A percentile compares a stretch with the other conserved stretches of the same genome.
Evolutionary conservation across 2,113 vertebrate species (phyloP).

Genomic region (Nettapus auritus): DNA sequence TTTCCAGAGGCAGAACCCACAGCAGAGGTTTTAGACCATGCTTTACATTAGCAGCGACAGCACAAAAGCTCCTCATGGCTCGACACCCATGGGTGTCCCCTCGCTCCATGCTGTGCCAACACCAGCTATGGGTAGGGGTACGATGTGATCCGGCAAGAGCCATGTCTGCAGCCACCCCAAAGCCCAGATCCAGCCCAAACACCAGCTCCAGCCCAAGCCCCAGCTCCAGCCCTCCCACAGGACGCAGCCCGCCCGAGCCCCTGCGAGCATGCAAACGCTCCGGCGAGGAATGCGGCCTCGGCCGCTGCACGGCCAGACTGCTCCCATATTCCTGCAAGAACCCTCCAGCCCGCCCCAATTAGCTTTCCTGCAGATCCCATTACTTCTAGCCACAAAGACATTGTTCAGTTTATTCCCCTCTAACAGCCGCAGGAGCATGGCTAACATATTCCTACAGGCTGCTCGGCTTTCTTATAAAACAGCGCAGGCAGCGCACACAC

Average conservation of each 20-base stretch:
- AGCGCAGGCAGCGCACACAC: slow-evolving; percentile 8
- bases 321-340: slow-evolving; percentile 20
- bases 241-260: not conserved
- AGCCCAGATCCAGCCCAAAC: not conserved
- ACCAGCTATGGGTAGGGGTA: not conserved
- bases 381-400: slow-evolving; percentile 50
- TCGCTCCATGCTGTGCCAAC: accelerated
- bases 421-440: not conserved
- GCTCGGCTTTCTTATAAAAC: not conserved
- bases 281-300: not conserved
- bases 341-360: slow-evolving; percentile 6
- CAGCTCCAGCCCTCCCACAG: not conserved
- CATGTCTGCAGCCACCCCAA: not conserved
- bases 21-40: not conserved
- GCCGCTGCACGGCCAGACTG: not conserved
- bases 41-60: accelerated
- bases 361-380: slow-evolving; percentile 61
- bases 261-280: not conserved
- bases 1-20: not conserved
- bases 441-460: not conserved
- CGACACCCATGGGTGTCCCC: accelerated
- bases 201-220: not conserved
- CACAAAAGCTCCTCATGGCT: accelerated
- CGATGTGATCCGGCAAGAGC: accelerated
- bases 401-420: not conserved